phyloP scores from a whole-genome alignment of 1,140 invertebrate genomes.

The Drosophila funebris region DNA sequence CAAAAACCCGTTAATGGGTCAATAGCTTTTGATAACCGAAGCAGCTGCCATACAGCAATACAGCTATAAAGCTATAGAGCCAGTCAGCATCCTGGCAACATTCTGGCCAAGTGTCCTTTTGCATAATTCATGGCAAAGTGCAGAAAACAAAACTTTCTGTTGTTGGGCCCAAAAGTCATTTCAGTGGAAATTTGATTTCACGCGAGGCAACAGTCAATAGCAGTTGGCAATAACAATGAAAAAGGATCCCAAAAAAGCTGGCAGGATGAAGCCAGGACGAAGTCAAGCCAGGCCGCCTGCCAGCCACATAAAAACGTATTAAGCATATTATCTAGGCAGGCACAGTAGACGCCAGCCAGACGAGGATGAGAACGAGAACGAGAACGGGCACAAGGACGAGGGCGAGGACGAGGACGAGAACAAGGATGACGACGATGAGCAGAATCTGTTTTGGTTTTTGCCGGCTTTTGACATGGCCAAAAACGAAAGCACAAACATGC shows the following conservation, averaged over 20 bases:
- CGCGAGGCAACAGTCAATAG: conserved; percentile 66
- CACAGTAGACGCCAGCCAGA: conserved; percentile 66
- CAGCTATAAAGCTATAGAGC: neutral
- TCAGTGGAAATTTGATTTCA: conserved; percentile 80
- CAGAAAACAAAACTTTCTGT: conserved; percentile 53
- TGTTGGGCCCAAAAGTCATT: conserved; percentile 69
- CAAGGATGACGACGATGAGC: conserved; percentile 29
- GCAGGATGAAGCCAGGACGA: neutral
- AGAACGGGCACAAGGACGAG: too few species aligned
- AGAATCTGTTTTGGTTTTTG: conserved; percentile 58
- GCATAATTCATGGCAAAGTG: conserved; percentile 68
- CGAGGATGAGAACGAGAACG: conserved; percentile 13
- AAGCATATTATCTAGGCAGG: conserved; percentile 78
- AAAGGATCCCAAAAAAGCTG: conserved; percentile 27
- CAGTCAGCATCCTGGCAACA: neutral
- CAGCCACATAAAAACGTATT: conserved; percentile 78
- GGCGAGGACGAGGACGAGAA: too few species aligned
- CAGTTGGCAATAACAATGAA: conserved; percentile 75
- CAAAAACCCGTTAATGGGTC: conserved; percentile 73
- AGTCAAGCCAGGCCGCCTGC: conserved; percentile 10
- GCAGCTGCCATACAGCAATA: neutral
- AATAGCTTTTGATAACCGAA: conserved; percentile 73
- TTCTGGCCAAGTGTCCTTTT: conserved; percentile 56
- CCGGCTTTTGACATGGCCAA: conserved; percentile 64
- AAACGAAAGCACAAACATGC: conserved; percentile 52